A percentile compares a stretch with the other conserved stretches of the same genome.
phyloP scores from a whole-genome alignment of 2,113 vertebrate species.

The Solea solea region DNA sequence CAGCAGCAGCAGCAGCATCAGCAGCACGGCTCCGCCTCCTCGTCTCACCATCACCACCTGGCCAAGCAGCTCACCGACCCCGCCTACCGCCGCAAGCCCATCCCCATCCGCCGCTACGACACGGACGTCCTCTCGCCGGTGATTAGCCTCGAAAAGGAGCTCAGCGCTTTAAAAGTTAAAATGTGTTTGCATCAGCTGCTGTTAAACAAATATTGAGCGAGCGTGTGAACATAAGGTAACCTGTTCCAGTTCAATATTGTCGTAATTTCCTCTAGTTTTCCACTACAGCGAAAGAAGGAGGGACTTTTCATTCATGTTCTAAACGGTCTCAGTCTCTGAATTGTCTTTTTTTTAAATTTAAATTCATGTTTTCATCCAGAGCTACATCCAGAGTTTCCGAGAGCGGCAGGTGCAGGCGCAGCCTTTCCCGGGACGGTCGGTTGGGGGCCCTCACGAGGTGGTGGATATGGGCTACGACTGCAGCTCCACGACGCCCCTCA shows the following conservation, averaged over 20 bases:
- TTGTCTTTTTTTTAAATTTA: neutral
- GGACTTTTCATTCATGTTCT: too few species aligned
- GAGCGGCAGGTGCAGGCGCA: conserved; percentile 88
- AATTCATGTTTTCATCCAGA: conserved; percentile 76
- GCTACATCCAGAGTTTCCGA: conserved; percentile 99
- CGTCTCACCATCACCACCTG: conserved; percentile 79
- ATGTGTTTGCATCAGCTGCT: too few species aligned
- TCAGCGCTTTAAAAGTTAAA: too few species aligned
- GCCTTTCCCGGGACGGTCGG: conserved; percentile 85
- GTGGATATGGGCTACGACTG: conserved; percentile 93
- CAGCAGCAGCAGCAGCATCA: conserved; percentile 16
- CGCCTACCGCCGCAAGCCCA: conserved; percentile 94
- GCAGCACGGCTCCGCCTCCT: conserved; percentile 46
- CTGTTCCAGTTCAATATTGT: too few species aligned
- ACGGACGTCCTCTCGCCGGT: conserved; percentile 97
- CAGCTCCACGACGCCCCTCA: conserved; percentile 88
- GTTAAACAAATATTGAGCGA: too few species aligned
- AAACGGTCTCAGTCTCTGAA: too few species aligned
- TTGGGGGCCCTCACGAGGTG: conserved; percentile 82
- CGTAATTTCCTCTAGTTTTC: too few species aligned
- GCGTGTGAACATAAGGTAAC: too few species aligned
- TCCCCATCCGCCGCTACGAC: conserved; percentile 95
- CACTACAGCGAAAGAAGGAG: too few species aligned
- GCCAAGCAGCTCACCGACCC: conserved; percentile 85
- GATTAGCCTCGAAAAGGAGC: conserved; percentile 55